Evolutionary conservation across 64 coral and sea anemone genomes (phyloP), one percentile per base, ranked within the genome.

Genomic region (Pocillopora damicornis): DNA sequence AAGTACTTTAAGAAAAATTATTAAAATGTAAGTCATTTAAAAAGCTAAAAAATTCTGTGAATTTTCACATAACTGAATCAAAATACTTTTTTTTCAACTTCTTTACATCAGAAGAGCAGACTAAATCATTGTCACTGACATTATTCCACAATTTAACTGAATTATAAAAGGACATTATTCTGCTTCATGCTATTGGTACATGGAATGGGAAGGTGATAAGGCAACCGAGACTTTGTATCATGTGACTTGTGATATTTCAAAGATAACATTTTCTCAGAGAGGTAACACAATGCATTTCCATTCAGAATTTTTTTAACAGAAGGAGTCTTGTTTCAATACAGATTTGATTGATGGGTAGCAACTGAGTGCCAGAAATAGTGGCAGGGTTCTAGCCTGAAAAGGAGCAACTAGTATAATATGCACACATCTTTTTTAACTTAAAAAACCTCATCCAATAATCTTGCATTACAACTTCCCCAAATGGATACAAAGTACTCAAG

Each of bases 401-500:
- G 38, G 15, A 78, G 76, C 42, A 78, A 58, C 56, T 18, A 74
- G 79, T 25, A 91, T 91, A 45, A 86, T 76, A 9, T 59, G 72
- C 10, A 25, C 80, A 61, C 81, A 78, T 77, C 59, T 1, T 61
- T 91, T 90, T 81, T 65, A 14, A 81, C 13, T 90, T 90, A 74
- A 25, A 90, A 86, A 26, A 91, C 45, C 0, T 65, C 73, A 85
- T 76, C 89, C 10, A 91, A 62, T 61, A 85, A n/a, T 8, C 59
- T 79, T 23, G 59, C 71, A 12, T 91, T 91, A 76, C 80, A 91
- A 73, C 75, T 91, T 61, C 58, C 59, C 89, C 73, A 86, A 17
- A 91, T 80, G 16, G 60, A 86, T 22, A 86, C 58, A 86, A 59
- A 86, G 57, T 91, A 85, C 23, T 91, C 89, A 26, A 91, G 79